A percentile compares a stretch with the other conserved stretches of the same genome.
phyloP scores from a whole-genome alignment of 2,113 vertebrate species.

The Nothoprocta perdicaria region DNA sequence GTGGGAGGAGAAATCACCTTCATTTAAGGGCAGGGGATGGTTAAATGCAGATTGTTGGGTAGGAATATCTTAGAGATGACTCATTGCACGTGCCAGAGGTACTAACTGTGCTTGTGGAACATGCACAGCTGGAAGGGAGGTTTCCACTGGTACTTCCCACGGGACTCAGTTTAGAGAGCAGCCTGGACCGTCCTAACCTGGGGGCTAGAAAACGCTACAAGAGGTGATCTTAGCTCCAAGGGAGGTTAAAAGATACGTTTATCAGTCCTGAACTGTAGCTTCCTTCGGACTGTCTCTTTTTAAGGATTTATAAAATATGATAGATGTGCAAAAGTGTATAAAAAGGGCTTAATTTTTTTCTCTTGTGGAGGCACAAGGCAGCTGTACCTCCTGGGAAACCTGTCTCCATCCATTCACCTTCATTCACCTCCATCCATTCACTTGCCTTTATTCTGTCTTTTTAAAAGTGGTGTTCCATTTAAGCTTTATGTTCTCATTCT shows the following conservation, averaged over 20 bases:
- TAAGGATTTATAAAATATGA: background rate
- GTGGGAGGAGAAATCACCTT: background rate
- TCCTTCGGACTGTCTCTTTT: background rate
- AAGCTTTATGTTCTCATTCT: background rate
- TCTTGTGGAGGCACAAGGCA: fast-evolving
- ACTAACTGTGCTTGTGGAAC: conserved; percentile 18
- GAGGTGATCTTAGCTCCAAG: background rate
- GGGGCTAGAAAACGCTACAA: too few relatives aligned
- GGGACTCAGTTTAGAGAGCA: conserved; percentile 53
- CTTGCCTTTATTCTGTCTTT: background rate
- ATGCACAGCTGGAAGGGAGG: conserved; percentile 12
- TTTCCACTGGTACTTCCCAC: conserved; percentile 39
- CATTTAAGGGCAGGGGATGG: background rate
- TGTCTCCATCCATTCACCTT: background rate
- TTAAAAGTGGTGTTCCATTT: background rate
- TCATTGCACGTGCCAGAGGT: background rate
- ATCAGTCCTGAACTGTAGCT: background rate
- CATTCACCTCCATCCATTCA: background rate
- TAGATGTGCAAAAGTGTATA: background rate
- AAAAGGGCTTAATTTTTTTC: background rate
- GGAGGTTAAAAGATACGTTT: conserved; percentile 2
- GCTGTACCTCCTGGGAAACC: background rate
- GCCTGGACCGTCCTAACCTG: conserved; percentile 1
- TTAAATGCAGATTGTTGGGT: background rate
- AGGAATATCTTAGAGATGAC: background rate